Evolutionary conservation across 2,113 vertebrate species (phyloP).

Genomic region (Oenanthe oenanthe): DNA sequence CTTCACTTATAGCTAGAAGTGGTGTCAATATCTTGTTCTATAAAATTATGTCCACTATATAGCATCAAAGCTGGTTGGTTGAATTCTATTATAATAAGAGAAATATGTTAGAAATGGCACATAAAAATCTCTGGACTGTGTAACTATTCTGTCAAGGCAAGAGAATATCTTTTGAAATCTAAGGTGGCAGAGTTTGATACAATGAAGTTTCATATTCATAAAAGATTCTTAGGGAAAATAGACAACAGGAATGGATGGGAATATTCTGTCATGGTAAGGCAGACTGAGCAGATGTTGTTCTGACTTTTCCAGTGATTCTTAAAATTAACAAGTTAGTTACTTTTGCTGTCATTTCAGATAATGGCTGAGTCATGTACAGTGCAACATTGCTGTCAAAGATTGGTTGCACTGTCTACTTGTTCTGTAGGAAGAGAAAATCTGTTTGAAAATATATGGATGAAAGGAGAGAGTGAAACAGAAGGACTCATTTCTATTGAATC

Average conservation of each 20-base stretch:
- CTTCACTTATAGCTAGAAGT: not conserved
- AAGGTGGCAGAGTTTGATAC: not conserved
- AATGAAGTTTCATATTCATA: not conserved
- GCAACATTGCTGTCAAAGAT: not conserved
- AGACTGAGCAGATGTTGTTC: conserved; percentile 1
- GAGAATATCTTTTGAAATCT: conserved; percentile 18
- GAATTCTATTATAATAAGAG: not conserved
- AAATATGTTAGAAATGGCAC: conserved; percentile 8
- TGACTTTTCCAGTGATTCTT: conserved; percentile 24
- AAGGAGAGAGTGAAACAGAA: not conserved
- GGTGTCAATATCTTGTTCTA: not conserved
- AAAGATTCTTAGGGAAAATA: not conserved
- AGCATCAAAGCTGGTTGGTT: not conserved
- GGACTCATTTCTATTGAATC: not conserved
- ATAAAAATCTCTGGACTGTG: conserved; percentile 42
- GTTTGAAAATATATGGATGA: not conserved
- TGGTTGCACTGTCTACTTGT: not conserved
- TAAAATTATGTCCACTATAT: not conserved
- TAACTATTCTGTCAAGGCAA: conserved; percentile 38
- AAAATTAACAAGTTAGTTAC: conserved; percentile 8
- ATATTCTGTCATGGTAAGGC: not conserved
- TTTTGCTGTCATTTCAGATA: conserved; percentile 22
- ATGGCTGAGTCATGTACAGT: not conserved
- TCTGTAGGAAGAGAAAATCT: not conserved
- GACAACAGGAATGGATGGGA: not conserved